phyloP scores from a whole-genome alignment of 1,140 invertebrate genomes.

The Bombus superbus region DNA sequence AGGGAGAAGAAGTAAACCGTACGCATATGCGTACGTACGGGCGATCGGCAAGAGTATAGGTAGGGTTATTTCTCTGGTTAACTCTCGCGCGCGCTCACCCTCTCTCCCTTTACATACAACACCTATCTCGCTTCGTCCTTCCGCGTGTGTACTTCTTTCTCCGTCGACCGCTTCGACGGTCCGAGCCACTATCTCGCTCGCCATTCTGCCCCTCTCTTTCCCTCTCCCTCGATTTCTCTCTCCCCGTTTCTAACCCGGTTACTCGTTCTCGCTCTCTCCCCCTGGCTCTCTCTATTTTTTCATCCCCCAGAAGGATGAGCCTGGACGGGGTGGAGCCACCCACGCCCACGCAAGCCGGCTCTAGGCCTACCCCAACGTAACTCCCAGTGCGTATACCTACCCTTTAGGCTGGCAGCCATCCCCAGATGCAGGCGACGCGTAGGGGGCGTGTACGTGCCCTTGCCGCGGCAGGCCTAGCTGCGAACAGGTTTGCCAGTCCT shows the following conservation, averaged over 20 bases:
- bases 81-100: constrained; percentile 13
- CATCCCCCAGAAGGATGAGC: constrained; percentile 76
- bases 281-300: constrained; percentile 65
- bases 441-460: constrained; percentile 71
- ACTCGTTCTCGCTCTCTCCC: constrained; percentile 44
- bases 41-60: constrained; percentile 52
- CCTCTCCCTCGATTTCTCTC: constrained; percentile 17
- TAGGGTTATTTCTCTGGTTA: constrained; percentile 62
- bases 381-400: constrained; percentile 70
- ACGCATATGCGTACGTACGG: constrained; percentile 54
- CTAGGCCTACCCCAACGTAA: constrained; percentile 79
- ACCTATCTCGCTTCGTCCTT: not conserved
- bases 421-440: constrained; percentile 71
- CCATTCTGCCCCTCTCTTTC: not conserved
- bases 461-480: constrained; percentile 51
- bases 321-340: constrained; percentile 79
- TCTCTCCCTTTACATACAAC: not conserved
- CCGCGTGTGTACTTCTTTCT: constrained; percentile 22
- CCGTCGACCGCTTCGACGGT: not conserved
- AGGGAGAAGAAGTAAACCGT: constrained; percentile 55
- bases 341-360: constrained; percentile 78
- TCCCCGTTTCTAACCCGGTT: constrained; percentile 47
- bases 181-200: not conserved
- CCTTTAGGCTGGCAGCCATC: constrained; percentile 72
- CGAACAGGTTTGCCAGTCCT: constrained; percentile 55